Percentiles rank a stretch among this genome's conserved stretches.
phyloP scores from a whole-genome alignment of 2,113 vertebrate species.

The Heterotilapia buettikoferi region DNA sequence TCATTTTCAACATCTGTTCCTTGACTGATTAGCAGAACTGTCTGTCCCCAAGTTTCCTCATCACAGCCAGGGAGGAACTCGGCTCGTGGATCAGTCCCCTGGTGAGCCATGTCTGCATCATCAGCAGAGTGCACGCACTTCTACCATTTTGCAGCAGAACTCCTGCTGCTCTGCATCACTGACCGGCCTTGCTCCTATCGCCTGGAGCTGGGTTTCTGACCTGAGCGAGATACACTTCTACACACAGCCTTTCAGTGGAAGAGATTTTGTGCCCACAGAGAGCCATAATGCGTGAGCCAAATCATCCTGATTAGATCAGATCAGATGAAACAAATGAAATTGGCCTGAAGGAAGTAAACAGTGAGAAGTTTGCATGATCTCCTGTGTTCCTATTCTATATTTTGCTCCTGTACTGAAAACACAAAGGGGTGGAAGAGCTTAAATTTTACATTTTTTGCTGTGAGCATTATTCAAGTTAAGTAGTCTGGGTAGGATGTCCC shows the following conservation, averaged over 20 bases:
- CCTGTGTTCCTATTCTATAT: background rate
- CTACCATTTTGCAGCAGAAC: conserved; percentile 11
- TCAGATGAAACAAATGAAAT: conserved; percentile 6
- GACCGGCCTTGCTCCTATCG: background rate
- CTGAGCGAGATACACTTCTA: background rate
- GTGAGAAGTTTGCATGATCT: background rate
- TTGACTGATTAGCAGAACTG: background rate
- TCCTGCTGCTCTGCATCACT: conserved; percentile 9
- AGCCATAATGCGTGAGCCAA: background rate
- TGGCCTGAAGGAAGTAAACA: background rate
- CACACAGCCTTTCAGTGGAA: background rate
- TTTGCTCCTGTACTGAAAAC: background rate
- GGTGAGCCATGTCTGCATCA: conserved; percentile 29
- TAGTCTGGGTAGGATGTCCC: background rate
- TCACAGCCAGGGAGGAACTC: background rate
- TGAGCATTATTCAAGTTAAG: background rate
- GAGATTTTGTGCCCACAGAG: background rate
- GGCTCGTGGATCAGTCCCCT: conserved; percentile 21
- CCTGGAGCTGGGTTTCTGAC: conserved; percentile 16
- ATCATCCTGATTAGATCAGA: conserved; percentile 4
- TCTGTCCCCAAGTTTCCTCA: background rate
- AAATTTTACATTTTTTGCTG: background rate
- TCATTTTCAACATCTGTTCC: background rate
- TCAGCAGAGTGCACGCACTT: conserved; percentile 9
- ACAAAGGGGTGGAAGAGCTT: background rate